Conservation (phyloP, 64 coral and sea anemone genomes). For the Montipora foliosa region DNA sequence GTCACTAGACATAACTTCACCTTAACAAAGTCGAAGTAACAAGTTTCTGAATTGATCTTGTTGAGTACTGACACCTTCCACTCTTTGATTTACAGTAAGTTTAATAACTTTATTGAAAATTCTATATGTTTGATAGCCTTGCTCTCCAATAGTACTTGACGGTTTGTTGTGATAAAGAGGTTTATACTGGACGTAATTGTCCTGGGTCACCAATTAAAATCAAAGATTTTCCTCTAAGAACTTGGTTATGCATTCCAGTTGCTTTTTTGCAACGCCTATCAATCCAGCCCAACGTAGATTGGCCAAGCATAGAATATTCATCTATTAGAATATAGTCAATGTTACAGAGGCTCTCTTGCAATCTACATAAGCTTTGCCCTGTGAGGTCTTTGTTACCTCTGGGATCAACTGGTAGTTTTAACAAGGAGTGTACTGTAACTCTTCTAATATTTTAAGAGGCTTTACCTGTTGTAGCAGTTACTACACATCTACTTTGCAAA, state of each 20-base stretch:
- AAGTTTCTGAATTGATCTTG: slow-evolving; percentile 49
- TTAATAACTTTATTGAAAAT: background rate
- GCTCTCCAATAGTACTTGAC: background rate
- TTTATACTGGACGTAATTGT: background rate
- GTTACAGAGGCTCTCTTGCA: slow-evolving; percentile 20
- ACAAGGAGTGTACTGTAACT: too few relatives aligned
- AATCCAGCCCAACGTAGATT: too few relatives aligned
- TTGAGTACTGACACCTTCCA: slow-evolving; percentile 15
- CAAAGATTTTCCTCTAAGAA: too few relatives aligned
- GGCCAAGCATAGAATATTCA: too few relatives aligned
- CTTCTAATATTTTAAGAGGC: too few relatives aligned
- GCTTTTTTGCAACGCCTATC: too few relatives aligned
- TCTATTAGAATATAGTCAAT: background rate
- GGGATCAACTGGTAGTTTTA: too few relatives aligned
- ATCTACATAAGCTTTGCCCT: slow-evolving; percentile 29
- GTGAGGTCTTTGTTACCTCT: too few relatives aligned
- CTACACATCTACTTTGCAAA: slow-evolving; percentile 10
- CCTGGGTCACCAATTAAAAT: too few relatives aligned
- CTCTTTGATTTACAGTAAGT: background rate
- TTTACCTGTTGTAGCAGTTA: slow-evolving; percentile 35
- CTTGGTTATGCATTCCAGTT: too few relatives aligned
- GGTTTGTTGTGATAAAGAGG: background rate
- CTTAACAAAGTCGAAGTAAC: slow-evolving; percentile 24
- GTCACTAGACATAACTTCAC: slow-evolving; percentile 4
- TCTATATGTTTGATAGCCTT: background rate